Conservation (phyloP, 2,888 invertebrate genomes). For the Muschampia plurimacula region DNA sequence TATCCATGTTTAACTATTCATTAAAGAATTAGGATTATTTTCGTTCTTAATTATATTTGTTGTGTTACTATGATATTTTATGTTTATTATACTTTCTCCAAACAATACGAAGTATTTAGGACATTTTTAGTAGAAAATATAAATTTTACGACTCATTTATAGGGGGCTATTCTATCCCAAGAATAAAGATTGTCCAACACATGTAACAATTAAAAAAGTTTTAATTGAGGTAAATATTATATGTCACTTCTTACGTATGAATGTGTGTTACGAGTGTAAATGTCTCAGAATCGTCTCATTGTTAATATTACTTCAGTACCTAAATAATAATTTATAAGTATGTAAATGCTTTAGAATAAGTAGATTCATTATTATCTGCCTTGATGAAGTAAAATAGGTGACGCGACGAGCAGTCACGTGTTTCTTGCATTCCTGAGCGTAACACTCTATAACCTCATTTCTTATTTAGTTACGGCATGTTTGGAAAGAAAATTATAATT, state of each 20-base stretch:
- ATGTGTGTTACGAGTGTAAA: too few species aligned
- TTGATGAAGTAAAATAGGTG: constrained; percentile 20
- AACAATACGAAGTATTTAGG: constrained; percentile 4
- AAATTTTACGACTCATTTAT: constrained; percentile 33
- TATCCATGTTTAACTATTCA: constrained; percentile 4
- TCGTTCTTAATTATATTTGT: background rate
- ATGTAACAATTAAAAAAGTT: background rate
- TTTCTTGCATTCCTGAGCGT: constrained; percentile 30
- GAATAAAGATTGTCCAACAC: constrained; percentile 19
- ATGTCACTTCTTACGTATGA: background rate
- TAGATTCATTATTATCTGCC: background rate
- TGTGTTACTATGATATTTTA: constrained; percentile 39
- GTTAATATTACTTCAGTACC: background rate
- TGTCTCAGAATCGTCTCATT: too few species aligned
- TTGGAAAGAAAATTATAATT: constrained; percentile 31
- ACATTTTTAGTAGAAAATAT: constrained; percentile 18
- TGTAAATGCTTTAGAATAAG: background rate
- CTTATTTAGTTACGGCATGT: constrained; percentile 36
- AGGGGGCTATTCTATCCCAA: constrained; percentile 20
- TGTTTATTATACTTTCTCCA: constrained; percentile 44
- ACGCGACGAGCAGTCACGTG: constrained; percentile 25
- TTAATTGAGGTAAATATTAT: background rate
- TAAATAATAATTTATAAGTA: background rate
- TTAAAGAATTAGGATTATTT: too few species aligned
- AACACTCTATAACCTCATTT: constrained; percentile 34